Percentiles rank a stretch among this genome's conserved stretches.
Conservation (phyloP, 2,797 vertebrate species). For the Protonibea diacanthus region DNA sequence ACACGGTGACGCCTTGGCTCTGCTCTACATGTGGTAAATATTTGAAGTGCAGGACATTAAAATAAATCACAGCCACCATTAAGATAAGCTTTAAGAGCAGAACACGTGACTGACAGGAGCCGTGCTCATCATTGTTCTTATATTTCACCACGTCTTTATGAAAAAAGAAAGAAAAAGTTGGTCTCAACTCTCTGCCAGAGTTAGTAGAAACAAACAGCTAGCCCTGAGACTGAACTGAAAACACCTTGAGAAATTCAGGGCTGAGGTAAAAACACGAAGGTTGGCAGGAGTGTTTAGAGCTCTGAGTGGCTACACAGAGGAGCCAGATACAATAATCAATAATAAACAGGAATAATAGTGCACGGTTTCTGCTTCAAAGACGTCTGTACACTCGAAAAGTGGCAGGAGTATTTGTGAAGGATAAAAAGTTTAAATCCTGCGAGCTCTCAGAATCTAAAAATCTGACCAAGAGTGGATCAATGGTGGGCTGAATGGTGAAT, state of each 20-base stretch:
- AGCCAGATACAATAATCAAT: not conserved
- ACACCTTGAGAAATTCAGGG: not conserved
- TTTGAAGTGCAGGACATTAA: constrained; percentile 33
- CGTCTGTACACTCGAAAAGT: no score
- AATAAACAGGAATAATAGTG: not conserved
- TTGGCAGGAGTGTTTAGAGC: not conserved
- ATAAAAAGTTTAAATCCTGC: no score
- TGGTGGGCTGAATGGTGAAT: no score
- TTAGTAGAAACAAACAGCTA: not conserved
- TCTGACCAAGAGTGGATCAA: no score
- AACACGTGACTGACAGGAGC: not conserved
- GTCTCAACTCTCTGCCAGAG: not conserved
- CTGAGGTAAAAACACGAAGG: not conserved
- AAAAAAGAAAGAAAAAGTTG: not conserved
- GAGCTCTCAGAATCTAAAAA: no score
- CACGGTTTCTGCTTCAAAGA: no score
- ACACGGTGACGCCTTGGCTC: constrained; percentile 47
- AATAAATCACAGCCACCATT: constrained; percentile 39
- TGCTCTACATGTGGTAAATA: constrained; percentile 38
- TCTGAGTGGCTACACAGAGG: not conserved
- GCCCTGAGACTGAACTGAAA: not conserved
- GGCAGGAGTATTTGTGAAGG: no score
- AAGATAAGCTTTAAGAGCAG: not conserved
- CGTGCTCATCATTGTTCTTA: not conserved
- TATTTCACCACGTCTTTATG: not conserved